Base-by-base conservation (phyloP, 2,113 vertebrate genomes). In the Passer montanus region DNA sequence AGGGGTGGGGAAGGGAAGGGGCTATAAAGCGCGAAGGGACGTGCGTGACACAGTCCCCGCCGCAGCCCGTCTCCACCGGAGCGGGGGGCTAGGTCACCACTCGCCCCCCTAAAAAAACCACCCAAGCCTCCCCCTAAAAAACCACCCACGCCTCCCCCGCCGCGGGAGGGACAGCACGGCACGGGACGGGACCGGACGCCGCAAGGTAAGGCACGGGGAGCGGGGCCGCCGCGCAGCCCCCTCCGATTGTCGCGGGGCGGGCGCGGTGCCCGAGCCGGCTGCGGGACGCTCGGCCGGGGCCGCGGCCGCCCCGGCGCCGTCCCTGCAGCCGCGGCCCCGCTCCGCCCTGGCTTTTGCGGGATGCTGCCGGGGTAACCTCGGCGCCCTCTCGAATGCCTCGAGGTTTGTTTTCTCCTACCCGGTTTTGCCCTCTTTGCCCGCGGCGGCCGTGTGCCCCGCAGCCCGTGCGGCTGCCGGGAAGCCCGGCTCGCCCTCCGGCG, bases 21-120 rank as follows among this genome's bases (percentile, higher is more conserved):
- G 59, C 86, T 92, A 94, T 89, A 92, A 89, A 92, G 66, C 59
- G 81, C 47, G 30, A 41, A 82, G 82, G 87, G 82, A 79, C 90
- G 77, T 69, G 77, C 62, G 82, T 47, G 87, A 74, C 67, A 74
- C 67, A 90, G 67, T 87, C 83, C 78, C 68, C 41, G 26, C 15
- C 49, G 73, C 78, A 87, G 63, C 72, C 77, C 33, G 28, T 83
- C 60, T 52, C 60, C 60, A 28, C 60, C 50, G 72, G 66, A 90
- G 55, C 52, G 52, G 39, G 74, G 74, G 60, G 39, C 59, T 58
- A 26, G 59, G 47, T 62, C n/a, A 84, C 33, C 76, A 63, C 35
- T 39, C 20, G 2, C 27, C 27, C 52, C 41, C 41, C 18, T 19
- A 19, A 56, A 44, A 39, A 81, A 41, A 41, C 39, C 12, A 41